phyloP scores from a whole-genome alignment of 1,140 invertebrate genomes.

The Trichogramma pretiosum region DNA sequence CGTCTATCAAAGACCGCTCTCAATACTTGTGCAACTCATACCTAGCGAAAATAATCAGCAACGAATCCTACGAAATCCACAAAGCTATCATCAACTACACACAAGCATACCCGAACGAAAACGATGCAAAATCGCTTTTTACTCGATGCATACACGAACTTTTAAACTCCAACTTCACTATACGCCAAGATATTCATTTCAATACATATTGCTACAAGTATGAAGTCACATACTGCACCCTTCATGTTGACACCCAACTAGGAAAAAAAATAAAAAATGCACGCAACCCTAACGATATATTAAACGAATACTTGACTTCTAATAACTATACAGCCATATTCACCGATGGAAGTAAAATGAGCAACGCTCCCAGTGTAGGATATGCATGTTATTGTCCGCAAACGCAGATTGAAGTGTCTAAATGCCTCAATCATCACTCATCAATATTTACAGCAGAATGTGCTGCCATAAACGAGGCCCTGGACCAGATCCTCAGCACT shows the following conservation, averaged over 20 bases:
- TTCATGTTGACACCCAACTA: background rate
- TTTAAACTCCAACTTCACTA: background rate
- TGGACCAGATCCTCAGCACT: background rate
- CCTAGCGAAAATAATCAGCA: background rate
- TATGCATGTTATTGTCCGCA: background rate
- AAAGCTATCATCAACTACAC: background rate
- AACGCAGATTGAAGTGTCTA: background rate
- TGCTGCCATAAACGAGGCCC: background rate
- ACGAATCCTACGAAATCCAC: background rate
- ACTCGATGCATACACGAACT: background rate
- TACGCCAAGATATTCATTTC: background rate
- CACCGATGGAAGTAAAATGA: background rate
- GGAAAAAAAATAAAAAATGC: background rate
- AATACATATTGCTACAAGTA: background rate
- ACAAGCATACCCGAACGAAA: background rate
- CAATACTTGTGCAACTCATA: background rate
- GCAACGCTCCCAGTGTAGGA: background rate
- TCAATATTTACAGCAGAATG: background rate
- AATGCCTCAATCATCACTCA: background rate
- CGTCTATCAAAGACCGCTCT: background rate
- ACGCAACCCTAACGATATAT: background rate
- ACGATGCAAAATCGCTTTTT: background rate
- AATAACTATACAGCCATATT: background rate
- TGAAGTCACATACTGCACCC: background rate
- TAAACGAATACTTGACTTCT: background rate